Evolutionary conservation across 2,888 invertebrate species (phyloP).

Genomic region (Leucophenga maculata): DNA sequence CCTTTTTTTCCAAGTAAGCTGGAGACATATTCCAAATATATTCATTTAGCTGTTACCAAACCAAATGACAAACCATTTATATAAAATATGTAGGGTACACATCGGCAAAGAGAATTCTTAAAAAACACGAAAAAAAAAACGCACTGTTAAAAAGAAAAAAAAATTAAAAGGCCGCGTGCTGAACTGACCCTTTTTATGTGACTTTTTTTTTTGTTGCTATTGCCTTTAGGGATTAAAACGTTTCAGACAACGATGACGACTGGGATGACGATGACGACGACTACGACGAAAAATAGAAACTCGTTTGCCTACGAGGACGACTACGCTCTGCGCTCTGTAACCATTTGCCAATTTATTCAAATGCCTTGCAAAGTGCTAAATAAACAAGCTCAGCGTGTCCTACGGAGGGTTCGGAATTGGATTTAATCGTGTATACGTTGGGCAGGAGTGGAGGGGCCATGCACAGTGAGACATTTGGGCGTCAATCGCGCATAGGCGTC

Average conservation of each 20-base stretch:
- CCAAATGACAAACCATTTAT: no score
- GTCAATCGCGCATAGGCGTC: slow-evolving; percentile 42
- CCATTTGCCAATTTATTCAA: slow-evolving; percentile 65
- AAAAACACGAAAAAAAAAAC: slow-evolving; percentile 25
- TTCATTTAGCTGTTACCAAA: no score
- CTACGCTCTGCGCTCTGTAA: slow-evolving; percentile 22
- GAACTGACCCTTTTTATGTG: slow-evolving; percentile 57
- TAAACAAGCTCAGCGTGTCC: slow-evolving; percentile 56
- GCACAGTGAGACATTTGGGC: neutral
- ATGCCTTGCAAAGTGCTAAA: slow-evolving; percentile 66
- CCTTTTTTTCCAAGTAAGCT: no score
- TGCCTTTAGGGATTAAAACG: slow-evolving; percentile 52
- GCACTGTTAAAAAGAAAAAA: slow-evolving; percentile 34
- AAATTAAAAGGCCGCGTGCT: slow-evolving; percentile 45
- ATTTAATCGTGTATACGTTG: neutral
- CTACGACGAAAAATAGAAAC: slow-evolving; percentile 54
- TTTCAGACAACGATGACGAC: neutral
- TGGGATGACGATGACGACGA: slow-evolving; percentile 6
- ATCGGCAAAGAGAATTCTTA: slow-evolving; percentile 14
- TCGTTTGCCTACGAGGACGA: slow-evolving; percentile 33
- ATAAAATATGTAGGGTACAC: neutral
- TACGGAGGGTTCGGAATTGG: slow-evolving; percentile 32
- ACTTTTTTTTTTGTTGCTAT: slow-evolving; percentile 31
- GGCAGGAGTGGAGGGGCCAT: neutral
- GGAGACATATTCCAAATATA: no score